These are phyloP conservation scores for Mastigias papua DNA, from an alignment of 30 jellyfish, hydroid and myxozoan genomes.

Conservation along the genomic window DNA sequence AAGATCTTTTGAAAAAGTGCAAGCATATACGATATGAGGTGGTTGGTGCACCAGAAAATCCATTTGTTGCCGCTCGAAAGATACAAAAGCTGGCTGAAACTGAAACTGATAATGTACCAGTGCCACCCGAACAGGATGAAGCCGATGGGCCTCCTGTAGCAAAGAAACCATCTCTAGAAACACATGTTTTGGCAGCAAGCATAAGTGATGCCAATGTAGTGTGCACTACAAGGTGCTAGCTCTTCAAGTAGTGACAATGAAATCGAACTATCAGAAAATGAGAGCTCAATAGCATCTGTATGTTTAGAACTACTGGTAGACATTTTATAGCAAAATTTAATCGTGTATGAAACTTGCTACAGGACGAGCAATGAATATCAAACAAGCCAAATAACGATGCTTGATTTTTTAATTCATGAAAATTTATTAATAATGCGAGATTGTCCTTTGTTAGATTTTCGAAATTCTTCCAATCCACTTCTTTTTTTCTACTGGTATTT, in stretches of 20 bases:
- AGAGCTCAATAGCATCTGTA: too few species aligned
- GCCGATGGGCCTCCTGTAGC: slow-evolving; percentile 33
- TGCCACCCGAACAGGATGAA: slow-evolving; percentile 19
- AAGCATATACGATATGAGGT: neutral
- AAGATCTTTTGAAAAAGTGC: slow-evolving; percentile 14
- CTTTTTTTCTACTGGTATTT: too few species aligned
- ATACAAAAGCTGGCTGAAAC: slow-evolving; percentile 22
- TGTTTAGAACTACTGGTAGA: too few species aligned
- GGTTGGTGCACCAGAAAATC: neutral
- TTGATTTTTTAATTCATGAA: too few species aligned
- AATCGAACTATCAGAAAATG: too few species aligned
- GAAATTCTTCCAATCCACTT: too few species aligned
- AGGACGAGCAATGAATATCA: too few species aligned
- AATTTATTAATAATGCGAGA: too few species aligned
- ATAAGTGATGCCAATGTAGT: slow-evolving; percentile 14
- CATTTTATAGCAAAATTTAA: too few species aligned
- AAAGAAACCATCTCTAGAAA: slow-evolving; percentile 26
- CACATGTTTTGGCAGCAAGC: slow-evolving; percentile 16
- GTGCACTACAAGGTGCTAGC: slow-evolving; percentile 20
- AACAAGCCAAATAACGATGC: too few species aligned
- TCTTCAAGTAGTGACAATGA: slow-evolving; percentile 3
- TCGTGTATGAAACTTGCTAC: too few species aligned
- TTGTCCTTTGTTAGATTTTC: too few species aligned
- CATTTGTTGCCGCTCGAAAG: slow-evolving; percentile 25
- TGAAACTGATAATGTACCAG: slow-evolving; percentile 17